Base-by-base conservation (phyloP, 1,140 invertebrate species). In the Heliconius nattereri region DNA sequence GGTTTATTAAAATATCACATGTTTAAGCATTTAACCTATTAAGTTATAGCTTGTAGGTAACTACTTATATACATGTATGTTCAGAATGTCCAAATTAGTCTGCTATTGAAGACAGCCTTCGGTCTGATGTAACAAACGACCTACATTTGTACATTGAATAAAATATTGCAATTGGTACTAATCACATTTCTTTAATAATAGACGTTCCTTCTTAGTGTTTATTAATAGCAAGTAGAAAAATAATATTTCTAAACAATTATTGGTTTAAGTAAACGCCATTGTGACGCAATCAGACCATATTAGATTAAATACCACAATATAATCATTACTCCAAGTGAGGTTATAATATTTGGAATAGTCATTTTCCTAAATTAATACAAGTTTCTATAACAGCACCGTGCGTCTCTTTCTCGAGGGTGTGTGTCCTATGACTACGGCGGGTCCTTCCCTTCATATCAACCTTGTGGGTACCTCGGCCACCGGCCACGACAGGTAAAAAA, bases 381-480 rank as follows among this genome's bases (percentile, higher is more conserved):
- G 2, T 57, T 57, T 57, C 20, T 8, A 23, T 23, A 57, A n/a
- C 94, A 96, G 96, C 95, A 96, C 81, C 95, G 96, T 26, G 95
- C 96, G 57, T 96, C 96, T 2, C 95, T 96, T 81, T 97, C 96
- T 2, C 96, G 97, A 83, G 96, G 96, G 87, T 97, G 96, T 88
- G 95, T 97, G 70, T 96, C 96, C 76, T 96, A 96, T 81, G 96
- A 95, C 85, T 96, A 95, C 84, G 95, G 93, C 35, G 92, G 88
- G 35, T 89, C 94, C 23, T 90, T 95, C 87, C 83, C 92, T 49
- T 84, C 92, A 7, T 94, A 92, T 82, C 92, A 92, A 78, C 92
- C 92, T 0, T 94, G 87, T 76, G 91, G 89, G 8, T 93, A 93
- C 81, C 84, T 93, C 13, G 78, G 90, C 19, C 92, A 92, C 81